Conservation (phyloP, 2,888 invertebrate genomes). For the Eupithecia centaureata region DNA sequence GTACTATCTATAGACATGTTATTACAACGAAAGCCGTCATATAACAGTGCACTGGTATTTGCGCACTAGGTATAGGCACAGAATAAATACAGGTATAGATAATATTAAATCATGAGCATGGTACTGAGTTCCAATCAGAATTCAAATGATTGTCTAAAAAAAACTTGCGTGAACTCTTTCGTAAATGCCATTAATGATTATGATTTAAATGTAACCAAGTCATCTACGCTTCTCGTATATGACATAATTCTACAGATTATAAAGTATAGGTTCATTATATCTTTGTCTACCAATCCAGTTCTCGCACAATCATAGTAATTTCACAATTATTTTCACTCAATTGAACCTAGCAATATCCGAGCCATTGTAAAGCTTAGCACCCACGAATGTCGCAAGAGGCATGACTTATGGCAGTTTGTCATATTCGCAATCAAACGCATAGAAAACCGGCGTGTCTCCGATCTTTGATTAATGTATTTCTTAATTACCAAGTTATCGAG, state of each 20-base stretch:
- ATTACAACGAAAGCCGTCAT: too few species aligned
- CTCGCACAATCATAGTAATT: constrained; percentile 4
- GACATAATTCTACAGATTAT: neutral
- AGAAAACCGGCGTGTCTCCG: constrained; percentile 63
- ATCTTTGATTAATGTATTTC: constrained; percentile 81
- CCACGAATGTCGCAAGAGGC: constrained; percentile 57
- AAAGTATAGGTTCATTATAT: neutral
- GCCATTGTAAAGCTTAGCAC: constrained; percentile 56
- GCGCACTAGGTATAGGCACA: too few species aligned
- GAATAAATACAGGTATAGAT: too few species aligned
- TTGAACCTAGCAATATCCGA: constrained; percentile 31
- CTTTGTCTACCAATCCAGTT: constrained; percentile 6
- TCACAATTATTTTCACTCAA: constrained; percentile 16
- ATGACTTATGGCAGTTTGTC: constrained; percentile 78
- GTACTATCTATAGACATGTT: too few species aligned
- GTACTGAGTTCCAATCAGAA: too few species aligned
- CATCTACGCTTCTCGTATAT: too few species aligned
- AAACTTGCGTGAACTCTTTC: too few species aligned
- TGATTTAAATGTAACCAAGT: too few species aligned
- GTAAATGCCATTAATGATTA: too few species aligned
- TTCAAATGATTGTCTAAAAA: too few species aligned
- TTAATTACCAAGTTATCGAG: constrained; percentile 81
- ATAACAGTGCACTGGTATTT: too few species aligned
- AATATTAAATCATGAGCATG: too few species aligned
- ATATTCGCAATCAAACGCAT: constrained; percentile 70